phyloP scores from a whole-genome alignment of 2,888 invertebrate species.

The Epinotia nisella region DNA sequence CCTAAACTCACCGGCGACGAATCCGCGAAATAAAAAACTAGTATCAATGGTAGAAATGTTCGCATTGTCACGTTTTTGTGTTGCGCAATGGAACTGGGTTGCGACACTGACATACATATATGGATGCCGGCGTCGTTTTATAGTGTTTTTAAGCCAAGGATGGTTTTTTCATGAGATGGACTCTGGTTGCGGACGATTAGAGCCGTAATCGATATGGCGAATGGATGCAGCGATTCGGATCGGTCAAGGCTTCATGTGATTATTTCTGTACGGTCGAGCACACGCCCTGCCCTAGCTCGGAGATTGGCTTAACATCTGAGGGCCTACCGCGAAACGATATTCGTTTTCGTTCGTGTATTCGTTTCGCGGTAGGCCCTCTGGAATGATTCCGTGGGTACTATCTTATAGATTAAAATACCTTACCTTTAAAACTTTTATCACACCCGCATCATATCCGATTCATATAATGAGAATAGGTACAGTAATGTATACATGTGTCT shows the following conservation, averaged over 20 bases:
- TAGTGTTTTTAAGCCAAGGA: conserved; percentile 75
- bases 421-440: not conserved
- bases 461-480: too few relatives aligned
- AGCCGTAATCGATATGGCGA: conserved; percentile 57
- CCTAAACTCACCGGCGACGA: conserved; percentile 64
- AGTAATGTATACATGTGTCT: too few relatives aligned
- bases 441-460: too few relatives aligned
- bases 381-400: conserved; percentile 15
- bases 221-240: conserved; percentile 67
- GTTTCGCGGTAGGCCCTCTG: too few relatives aligned
- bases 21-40: conserved; percentile 60
- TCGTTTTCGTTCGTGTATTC: too few relatives aligned
- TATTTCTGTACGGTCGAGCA: conserved; percentile 39
- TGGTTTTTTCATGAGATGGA: conserved; percentile 62
- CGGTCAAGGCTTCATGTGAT: conserved; percentile 64
- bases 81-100: conserved; percentile 77
- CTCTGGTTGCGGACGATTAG: conserved; percentile 64
- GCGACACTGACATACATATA: conserved; percentile 84
- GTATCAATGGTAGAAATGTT: conserved; percentile 66
- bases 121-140: conserved; percentile 69
- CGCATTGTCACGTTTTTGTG: conserved; percentile 57
- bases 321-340: too few relatives aligned
- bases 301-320: conserved; percentile 6
- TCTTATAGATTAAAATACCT: not conserved
- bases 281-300: conserved; percentile 14